phyloP scores from a whole-genome alignment of 2,113 vertebrate genomes.

The Xiphias gladius region DNA sequence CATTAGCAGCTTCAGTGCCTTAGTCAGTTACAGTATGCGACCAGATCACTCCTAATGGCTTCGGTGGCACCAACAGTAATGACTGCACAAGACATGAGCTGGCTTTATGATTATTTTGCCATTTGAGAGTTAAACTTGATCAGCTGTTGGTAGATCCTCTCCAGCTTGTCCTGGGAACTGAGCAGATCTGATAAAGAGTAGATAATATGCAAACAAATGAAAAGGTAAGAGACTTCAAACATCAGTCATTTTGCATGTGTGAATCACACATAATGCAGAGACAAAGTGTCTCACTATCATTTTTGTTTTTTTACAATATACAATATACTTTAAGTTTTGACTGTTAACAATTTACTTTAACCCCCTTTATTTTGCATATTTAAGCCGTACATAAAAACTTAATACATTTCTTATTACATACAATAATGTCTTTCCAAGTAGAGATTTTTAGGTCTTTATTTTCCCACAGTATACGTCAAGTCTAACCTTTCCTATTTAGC shows the following conservation, averaged over 20 bases:
- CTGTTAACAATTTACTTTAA: no score
- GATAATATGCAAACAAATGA: constrained; percentile 27
- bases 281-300: not conserved
- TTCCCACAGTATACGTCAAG: no score
- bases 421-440: no score
- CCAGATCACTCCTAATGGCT: constrained; percentile 59
- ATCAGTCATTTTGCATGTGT: not conserved
- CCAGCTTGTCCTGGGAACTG: not conserved
- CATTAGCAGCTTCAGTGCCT: constrained; percentile 57
- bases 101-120: constrained; percentile 57
- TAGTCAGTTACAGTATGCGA: constrained; percentile 49
- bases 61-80: constrained; percentile 46
- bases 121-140: constrained; percentile 61
- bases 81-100: constrained; percentile 61
- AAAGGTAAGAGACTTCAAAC: not conserved
- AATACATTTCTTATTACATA: no score
- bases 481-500: no score
- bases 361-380: no score
- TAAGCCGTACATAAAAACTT: no score
- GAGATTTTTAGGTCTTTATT: no score
- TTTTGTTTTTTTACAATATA: no score
- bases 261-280: not conserved
- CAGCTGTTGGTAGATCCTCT: constrained; percentile 53
- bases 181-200: constrained; percentile 38
- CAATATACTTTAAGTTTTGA: no score